Evolutionary conservation across 2,113 vertebrate genomes (phyloP), one percentile per base, ranked within the genome.

Genomic region (Hippopotamus amphibius): DNA sequence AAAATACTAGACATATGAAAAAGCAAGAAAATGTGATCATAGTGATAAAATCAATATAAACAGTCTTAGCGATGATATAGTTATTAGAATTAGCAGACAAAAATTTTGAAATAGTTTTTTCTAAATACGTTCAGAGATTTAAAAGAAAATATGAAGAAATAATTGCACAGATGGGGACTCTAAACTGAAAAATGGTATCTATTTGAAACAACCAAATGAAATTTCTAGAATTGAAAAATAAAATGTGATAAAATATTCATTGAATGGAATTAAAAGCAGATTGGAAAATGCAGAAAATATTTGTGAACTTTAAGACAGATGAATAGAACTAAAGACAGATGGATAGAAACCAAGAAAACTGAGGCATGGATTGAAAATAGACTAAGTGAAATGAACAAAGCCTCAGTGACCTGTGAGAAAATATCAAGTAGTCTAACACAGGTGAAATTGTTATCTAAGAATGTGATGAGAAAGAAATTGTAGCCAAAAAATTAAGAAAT

Each of bases 121-220:
- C 2, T 69, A 82, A 93, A 65, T 77, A 87, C 65, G 16, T 41
- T 93, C 30, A 93, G 65, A 43, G 53, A 82, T 77, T 4, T 63
- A 86, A 95, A 86, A 77, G 59, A 90, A 93, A 95, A 79, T 33
- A 30, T n/a, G 84, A 30, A 69, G 7, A 63, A 97, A 95, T 53
- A 37, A 63, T 15, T 79, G 1, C 90, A 48, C 14, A 92, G 55
- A 88, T 91, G 30, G n/a, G 17, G 16, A 85, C 69, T 92, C 9
- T 24, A 19, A 77, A 21, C 15, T 13, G 19, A 86, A 30, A 81
- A 43, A 65, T 15, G 10, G 9, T 71, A 82, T 87, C 22, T 24
- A 41, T 28, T 80, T 21, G 65, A 86, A 96, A 94, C 15, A 65
- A 92, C 5, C 1, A 59, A 92, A 65, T 77, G 6, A 21, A 81